Evolutionary conservation across 2,888 invertebrate genomes (phyloP), one percentile per base, ranked within the genome.

Genomic region (Eristalis tenax): DNA sequence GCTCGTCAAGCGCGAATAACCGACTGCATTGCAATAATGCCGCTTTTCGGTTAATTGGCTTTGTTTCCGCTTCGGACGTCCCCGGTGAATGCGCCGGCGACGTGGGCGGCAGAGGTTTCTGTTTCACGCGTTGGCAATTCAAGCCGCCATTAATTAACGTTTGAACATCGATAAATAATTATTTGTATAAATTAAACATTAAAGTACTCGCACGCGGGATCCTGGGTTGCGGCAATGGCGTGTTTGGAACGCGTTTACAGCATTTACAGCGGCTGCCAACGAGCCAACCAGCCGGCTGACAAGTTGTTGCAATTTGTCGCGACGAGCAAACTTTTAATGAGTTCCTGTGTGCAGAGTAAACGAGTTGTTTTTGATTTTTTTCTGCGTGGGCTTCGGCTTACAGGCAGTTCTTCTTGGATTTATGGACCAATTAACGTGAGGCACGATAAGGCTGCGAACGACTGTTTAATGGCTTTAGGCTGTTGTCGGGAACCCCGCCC

Each of bases 151-250:
- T 86, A 86, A 86, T 86, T 86, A 86, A 83, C 78, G 57, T 86
- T 85, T 78, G 77, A 86, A 78, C 78, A 73, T 50, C 86, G 74
- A 78, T 78, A 83, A 86, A 86, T 82, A 77, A 76, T 82, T 77
- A 70, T 74, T 86, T 78, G 50, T 74, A 79, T 65, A 61, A 79
- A 65, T 61, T 79, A 26, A 56, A 83, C 38, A 56, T 22, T 61
- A 61, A 57, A 38, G 38, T 50, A 63, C 15, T 32, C 32, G 32
- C 32, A 32, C 32, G 32, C 40, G 43, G 35, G 4, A 5, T 13
- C 15, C 15, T n/a, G 15, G 43, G 43, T 43, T 2, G 50, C 35
- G 35, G 35, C 11, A 11, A 38, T 50, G 50, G 50, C 50, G 50
- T 18, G 50, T 18, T 50, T 8, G 50, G 50, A 18, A 6, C 32